Evolutionary conservation across 2,888 invertebrate genomes (phyloP).

Genomic region (Caenorhabditis uteleia): DNA sequence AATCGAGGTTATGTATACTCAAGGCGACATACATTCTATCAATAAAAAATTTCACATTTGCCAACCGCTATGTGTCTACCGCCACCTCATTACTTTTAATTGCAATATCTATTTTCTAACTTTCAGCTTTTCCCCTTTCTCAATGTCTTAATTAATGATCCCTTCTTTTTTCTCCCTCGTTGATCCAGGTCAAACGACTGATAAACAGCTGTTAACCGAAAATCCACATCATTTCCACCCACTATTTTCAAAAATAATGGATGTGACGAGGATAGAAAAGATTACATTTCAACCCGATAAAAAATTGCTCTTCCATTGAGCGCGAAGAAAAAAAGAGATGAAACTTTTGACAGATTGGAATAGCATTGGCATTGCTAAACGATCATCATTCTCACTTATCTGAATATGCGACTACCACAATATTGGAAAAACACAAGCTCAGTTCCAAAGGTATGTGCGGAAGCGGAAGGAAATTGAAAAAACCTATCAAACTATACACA

Average conservation of each 20-base stretch:
- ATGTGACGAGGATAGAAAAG: no score
- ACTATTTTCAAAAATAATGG: neutral
- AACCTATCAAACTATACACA: neutral
- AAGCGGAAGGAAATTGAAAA: no score
- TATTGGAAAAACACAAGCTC: no score
- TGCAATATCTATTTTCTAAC: conserved; percentile 4
- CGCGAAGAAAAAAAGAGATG: no score
- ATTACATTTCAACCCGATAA: no score
- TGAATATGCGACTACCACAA: no score
- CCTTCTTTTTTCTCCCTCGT: neutral
- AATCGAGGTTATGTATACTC: conserved; percentile 32
- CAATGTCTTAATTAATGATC: neutral
- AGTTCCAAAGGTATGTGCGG: no score
- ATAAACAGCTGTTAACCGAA: conserved; percentile 26
- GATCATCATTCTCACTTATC: no score
- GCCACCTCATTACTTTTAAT: neutral
- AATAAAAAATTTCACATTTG: no score
- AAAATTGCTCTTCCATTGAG: no score
- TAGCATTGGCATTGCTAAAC: no score
- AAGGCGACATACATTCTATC: conserved; percentile 23
- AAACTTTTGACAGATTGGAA: no score
- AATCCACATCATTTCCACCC: conserved; percentile 9
- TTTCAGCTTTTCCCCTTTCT: neutral
- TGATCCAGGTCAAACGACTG: neutral
- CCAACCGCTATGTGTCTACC: neutral